phyloP scores from a whole-genome alignment of 2,113 vertebrate species.

The Gallinago paraguaiae region DNA sequence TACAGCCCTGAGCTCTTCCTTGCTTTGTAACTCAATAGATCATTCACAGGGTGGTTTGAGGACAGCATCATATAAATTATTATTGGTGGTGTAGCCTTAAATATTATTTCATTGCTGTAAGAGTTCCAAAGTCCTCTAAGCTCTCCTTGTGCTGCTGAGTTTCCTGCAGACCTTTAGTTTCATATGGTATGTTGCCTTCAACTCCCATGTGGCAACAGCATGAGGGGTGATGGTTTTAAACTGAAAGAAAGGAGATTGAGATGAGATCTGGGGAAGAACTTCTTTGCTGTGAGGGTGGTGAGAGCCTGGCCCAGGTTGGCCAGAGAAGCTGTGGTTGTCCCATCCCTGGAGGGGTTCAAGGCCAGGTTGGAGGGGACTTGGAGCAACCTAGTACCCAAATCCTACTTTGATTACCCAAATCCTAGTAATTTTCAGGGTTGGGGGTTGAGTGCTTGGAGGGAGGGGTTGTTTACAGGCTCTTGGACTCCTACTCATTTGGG shows the following conservation, averaged over 20 bases:
- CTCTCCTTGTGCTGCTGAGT: neutral
- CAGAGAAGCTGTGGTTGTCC: no score
- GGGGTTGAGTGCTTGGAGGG: no score
- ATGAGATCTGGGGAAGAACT: no score
- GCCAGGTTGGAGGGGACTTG: no score
- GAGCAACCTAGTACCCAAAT: no score
- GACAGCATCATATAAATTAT: neutral
- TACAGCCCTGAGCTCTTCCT: neutral
- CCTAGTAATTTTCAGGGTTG: neutral
- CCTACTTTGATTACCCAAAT: neutral
- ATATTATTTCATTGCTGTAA: neutral
- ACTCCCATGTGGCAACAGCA: no score
- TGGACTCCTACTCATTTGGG: neutral
- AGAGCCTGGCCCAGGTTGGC: no score
- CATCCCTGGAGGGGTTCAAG: no score
- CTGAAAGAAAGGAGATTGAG: no score
- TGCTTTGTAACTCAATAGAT: neutral
- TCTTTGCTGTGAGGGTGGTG: no score
- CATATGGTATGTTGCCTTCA: neutral
- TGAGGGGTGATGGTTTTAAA: no score
- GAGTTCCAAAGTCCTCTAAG: neutral
- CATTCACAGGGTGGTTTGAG: neutral
- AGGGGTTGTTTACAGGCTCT: neutral
- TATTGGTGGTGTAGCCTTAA: neutral
- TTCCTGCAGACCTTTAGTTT: neutral